Percentiles rank a stretch among this genome's conserved stretches.
phyloP scores from a whole-genome alignment of 2,888 invertebrate genomes.

The Hymenopus coronatus region DNA sequence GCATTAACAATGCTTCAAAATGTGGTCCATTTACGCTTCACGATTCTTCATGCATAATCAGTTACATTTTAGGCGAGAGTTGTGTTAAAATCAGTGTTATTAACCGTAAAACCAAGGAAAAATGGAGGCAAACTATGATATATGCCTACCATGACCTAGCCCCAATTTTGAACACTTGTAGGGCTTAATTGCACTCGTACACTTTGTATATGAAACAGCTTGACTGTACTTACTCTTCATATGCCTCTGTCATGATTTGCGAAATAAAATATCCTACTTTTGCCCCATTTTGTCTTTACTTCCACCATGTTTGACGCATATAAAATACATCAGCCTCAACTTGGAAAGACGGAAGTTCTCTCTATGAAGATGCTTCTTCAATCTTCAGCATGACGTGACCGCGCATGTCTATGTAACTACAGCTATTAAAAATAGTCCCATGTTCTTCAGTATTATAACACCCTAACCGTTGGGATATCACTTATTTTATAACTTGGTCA shows the following conservation, averaged over 20 bases:
- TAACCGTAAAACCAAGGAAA: conserved; percentile 29
- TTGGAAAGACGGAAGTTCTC: conserved; percentile 37
- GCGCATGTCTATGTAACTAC: conserved; percentile 31
- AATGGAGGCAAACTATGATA: conserved; percentile 33
- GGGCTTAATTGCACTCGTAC: conserved; percentile 22
- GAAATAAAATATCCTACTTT: conserved; percentile 79
- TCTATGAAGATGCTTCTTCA: conserved; percentile 34
- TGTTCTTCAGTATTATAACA: conserved; percentile 12
- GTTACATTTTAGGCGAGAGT: not conserved
- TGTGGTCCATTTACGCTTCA: not conserved
- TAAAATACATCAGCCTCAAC: conserved; percentile 37
- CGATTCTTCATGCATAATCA: not conserved
- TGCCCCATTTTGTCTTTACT: conserved; percentile 76
- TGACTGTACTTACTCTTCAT: conserved; percentile 76
- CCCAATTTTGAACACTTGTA: conserved; percentile 35
- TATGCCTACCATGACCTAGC: conserved; percentile 36
- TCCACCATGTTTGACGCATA: conserved; percentile 80
- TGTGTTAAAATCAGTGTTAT: not conserved
- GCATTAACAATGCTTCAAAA: not conserved
- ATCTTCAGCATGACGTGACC: conserved; percentile 32
- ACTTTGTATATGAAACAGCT: conserved; percentile 26
- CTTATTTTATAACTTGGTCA: not conserved
- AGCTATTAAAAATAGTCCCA: conserved; percentile 33
- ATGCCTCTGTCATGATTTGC: conserved; percentile 89
- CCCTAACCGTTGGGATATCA: not conserved